Base-by-base conservation (phyloP, 64 coral and sea anemone genomes). In the Hydrozoanthus tunicans region DNA sequence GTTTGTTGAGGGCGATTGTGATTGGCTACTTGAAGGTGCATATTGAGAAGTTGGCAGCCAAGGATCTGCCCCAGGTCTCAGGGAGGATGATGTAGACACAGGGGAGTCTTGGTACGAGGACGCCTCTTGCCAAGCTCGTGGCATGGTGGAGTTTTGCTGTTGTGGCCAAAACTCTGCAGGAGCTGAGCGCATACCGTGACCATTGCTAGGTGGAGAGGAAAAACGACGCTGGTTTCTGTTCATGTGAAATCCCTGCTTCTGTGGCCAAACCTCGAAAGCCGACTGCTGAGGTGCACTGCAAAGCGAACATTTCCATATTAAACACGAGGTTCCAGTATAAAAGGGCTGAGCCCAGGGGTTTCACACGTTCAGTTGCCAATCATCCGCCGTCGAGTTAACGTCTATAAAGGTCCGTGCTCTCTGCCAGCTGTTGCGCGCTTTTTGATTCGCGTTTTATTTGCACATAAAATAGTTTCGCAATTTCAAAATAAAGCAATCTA, bases 41-140 rank as follows among this genome's bases (percentile, higher is more conserved):
- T 88, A 88, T 23, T 88, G 84, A 11, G 55, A 74, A 17, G 84
- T 75, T 72, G 84, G 84, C 53, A 88, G 25, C 84, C 84, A 88
- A 13, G 84, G 84, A 59, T 88, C 84, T 74, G 84, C 84, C 5
- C 84, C 84, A 88, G 84, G 84, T 55, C 84, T 88, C 56, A 88
- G 56, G 9, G 54, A 70, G 4, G 84, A 73, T 27, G 84, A 70
- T 73, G 84, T 88, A 73, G 84, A 88, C 56, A 73, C 70, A 7
- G 84, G 84, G 56, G 84, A 73, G 84, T 88, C 84, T 51, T 55
- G 84, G 84, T 88, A 88, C 17, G 84, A 70, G 24, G 84, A 74
- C 43, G 68, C 10, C 32, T 88, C 84, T 59, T 75, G 84, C 84
- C 84, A 88, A 75, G 84, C 56, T 60, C 84, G 73, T 24, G 84